Conservation (phyloP, 2,797 vertebrate genomes). For the Enteromius argenteus region DNA sequence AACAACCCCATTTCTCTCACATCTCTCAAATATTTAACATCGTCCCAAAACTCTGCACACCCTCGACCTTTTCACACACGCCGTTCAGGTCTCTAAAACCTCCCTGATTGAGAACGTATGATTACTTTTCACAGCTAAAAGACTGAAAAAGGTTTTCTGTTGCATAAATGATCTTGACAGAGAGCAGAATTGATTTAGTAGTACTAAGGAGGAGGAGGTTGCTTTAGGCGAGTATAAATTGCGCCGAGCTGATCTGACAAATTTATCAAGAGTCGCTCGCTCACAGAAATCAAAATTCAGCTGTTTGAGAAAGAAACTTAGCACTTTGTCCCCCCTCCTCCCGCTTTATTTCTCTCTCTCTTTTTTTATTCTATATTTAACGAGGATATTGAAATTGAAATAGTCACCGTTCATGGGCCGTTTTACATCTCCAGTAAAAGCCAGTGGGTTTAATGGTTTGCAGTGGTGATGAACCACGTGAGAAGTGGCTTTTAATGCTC, state of each 20-base stretch:
- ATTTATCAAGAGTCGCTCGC: slow-evolving; percentile 72
- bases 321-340: slow-evolving; percentile 52
- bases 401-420: slow-evolving; percentile 48
- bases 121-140: slow-evolving; percentile 17
- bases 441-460: slow-evolving; percentile 75
- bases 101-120: background rate
- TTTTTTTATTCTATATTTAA: slow-evolving; percentile 46
- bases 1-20: slow-evolving; percentile 69
- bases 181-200: slow-evolving; percentile 68
- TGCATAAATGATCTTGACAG: slow-evolving; percentile 62
- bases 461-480: slow-evolving; percentile 77
- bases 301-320: slow-evolving; percentile 70
- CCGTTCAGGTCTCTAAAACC: slow-evolving; percentile 56
- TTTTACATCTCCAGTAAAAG: slow-evolving; percentile 73
- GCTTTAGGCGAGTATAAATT: slow-evolving; percentile 74
- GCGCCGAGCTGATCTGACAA: slow-evolving; percentile 75
- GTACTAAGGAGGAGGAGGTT: slow-evolving; percentile 67
- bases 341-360: slow-evolving; percentile 5
- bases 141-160: slow-evolving; percentile 4
- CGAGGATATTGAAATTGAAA: slow-evolving; percentile 64
- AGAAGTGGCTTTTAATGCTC: slow-evolving; percentile 28
- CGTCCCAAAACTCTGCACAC: slow-evolving; percentile 43
- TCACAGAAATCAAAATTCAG: slow-evolving; percentile 74
- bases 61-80: slow-evolving; percentile 74
- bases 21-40: slow-evolving; percentile 71